A percentile compares a stretch with the other conserved stretches of the same genome.
Evolutionary conservation across 1,140 invertebrate species (phyloP).

Genomic region (Babylonia areolata): DNA sequence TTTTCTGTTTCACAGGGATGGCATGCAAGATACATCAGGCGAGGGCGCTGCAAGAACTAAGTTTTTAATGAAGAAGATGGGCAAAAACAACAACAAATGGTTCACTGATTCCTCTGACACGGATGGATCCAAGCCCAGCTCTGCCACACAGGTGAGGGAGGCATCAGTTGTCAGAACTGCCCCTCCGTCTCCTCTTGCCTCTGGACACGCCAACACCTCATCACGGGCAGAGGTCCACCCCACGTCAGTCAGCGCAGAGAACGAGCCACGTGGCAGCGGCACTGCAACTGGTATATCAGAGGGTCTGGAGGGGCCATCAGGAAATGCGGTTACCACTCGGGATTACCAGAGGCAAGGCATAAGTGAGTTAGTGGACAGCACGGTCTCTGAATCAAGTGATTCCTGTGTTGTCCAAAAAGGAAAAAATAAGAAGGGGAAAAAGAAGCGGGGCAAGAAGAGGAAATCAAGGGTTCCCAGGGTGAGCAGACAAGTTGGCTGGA

Average conservation of each 20-base stretch:
- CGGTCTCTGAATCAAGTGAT: too few relatives aligned
- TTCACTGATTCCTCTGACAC: background rate
- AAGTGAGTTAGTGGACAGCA: too few relatives aligned
- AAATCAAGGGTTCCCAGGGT: background rate
- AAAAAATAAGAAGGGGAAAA: background rate
- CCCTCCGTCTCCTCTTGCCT: background rate
- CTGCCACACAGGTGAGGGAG: background rate
- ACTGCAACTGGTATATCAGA: background rate
- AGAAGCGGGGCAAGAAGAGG: background rate
- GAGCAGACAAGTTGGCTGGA: background rate
- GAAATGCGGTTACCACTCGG: background rate
- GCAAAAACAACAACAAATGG: slow-evolving; percentile 1
- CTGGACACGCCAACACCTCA: too few relatives aligned
- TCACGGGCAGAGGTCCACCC: background rate
- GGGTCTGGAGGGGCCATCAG: background rate
- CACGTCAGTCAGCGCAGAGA: background rate
- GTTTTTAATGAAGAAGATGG: background rate
- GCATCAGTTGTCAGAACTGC: background rate
- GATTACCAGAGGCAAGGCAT: background rate
- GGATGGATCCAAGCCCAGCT: background rate
- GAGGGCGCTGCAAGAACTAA: background rate
- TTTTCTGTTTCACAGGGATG: too few relatives aligned
- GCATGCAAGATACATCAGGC: too few relatives aligned
- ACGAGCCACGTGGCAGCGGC: background rate
- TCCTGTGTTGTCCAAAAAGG: background rate